Base-by-base conservation (phyloP, 1,140 invertebrate species). In the Bombus superbus region DNA sequence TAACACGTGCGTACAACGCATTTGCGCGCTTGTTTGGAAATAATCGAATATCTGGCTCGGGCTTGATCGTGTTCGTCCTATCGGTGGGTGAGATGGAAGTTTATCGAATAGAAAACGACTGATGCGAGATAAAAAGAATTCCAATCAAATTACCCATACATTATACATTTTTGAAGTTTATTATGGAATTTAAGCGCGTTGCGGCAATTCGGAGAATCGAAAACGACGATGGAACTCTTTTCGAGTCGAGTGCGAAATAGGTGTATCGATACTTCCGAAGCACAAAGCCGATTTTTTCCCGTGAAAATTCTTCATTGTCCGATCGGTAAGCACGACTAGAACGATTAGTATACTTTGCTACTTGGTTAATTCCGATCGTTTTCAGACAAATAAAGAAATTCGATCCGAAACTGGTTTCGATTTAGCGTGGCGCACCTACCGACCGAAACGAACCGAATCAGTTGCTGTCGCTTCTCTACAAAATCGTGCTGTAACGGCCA, bases 11-110 rank as follows among this genome's bases (percentile, higher is more conserved):
- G 44, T 59, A 66, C 74, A 72, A 72, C 80, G 47, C 72, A 64
- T 76, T 57, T 79, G 57, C 47, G 38, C 57, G 42, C 32, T 80
- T 47, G 32, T 80, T 80, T 35, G 15, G 25, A 73, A 74, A 82
- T 76, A 81, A 88, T 88, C 86, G 57, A 77, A 76, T 66, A 62
- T 71, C 77, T 53, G 77, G 42, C 6, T 18, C 35, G 18, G 13
- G 40, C 40, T 80, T 25, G 32, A 25, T 38, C 2, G 47, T 25
- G 35, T 62, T 40, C 28, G 35, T 62, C 25, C 25, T 40, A 13
- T 6, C 35, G 11, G 22, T 8, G 22, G 25, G 53, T 0, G 28
- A 53, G 47, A 53, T 53, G 57, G 28, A 62, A 40, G 28, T 77
- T 38, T 57, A 35, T 42, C 28, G 15, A 53, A 71, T 69, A 40